Conservation (phyloP, 2,113 vertebrate species). For the Notarius lentiginosus region DNA sequence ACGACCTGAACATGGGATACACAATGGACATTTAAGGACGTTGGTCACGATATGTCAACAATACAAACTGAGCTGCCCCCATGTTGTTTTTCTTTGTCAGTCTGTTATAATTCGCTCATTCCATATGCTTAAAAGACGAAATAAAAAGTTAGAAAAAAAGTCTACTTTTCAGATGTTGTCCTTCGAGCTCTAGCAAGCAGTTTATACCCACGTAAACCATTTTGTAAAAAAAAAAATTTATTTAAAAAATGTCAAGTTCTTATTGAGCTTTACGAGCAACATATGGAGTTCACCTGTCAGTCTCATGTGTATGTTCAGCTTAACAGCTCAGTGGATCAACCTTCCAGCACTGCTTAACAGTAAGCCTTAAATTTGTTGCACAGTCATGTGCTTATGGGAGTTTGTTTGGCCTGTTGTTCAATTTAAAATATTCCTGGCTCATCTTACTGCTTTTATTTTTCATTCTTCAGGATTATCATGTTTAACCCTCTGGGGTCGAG, state of each 20-base stretch:
- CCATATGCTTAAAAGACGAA: no score
- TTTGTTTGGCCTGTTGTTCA: neutral
- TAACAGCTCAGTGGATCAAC: neutral
- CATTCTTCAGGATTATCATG: neutral
- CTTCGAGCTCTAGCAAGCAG: neutral
- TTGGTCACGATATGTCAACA: no score
- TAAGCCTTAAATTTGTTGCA: slow-evolving; percentile 1
- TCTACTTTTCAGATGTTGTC: neutral
- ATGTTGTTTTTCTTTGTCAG: no score
- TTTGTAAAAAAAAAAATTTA: neutral
- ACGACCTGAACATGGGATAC: no score
- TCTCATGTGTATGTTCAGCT: neutral
- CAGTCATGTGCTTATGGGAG: slow-evolving; percentile 3
- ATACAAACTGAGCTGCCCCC: no score
- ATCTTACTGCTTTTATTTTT: neutral
- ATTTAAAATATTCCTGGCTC: neutral
- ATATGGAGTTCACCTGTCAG: neutral
- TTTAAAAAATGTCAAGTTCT: neutral
- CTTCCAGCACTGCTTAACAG: neutral
- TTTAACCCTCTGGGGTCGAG: neutral
- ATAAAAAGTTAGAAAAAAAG: no score
- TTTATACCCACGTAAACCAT: neutral
- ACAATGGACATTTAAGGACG: no score
- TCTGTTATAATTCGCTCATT: no score
- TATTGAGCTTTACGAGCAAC: neutral